Conservation (phyloP, 2,113 vertebrate genomes). For the Mustela nigripes region DNA sequence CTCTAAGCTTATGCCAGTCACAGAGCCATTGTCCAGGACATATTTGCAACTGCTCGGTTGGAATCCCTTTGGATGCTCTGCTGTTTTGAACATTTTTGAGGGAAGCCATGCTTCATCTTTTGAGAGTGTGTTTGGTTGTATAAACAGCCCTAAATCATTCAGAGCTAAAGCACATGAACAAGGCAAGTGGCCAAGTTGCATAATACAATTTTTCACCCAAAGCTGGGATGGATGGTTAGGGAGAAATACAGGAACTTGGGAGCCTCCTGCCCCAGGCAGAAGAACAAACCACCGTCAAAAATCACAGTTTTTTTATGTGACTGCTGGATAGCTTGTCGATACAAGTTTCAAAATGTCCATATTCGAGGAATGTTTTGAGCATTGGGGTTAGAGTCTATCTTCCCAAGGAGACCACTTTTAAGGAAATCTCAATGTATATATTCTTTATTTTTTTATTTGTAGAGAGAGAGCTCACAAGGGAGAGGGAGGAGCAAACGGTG, state of each 20-base stretch:
- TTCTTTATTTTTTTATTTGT: not conserved
- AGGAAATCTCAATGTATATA: not conserved
- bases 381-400: not conserved
- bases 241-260: not conserved
- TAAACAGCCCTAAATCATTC: constrained; percentile 40
- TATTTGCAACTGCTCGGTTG: not conserved
- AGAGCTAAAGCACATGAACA: not conserved
- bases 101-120: not conserved
- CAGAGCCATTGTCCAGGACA: not conserved
- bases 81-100: constrained; percentile 49
- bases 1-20: not conserved
- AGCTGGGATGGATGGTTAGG: not conserved
- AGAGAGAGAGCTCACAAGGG: not conserved
- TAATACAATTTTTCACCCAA: constrained; percentile 2
- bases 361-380: not conserved
- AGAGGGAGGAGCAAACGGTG: not conserved
- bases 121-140: not conserved
- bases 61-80: constrained; percentile 38
- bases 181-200: constrained; percentile 6
- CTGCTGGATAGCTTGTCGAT: not conserved
- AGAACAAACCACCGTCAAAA: not conserved
- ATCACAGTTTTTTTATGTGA: not conserved
- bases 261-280: not conserved
- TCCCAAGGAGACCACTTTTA: not conserved
- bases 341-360: not conserved